phyloP scores from a whole-genome alignment of 2,797 vertebrate species.

The Pseudomugil gertrudae region DNA sequence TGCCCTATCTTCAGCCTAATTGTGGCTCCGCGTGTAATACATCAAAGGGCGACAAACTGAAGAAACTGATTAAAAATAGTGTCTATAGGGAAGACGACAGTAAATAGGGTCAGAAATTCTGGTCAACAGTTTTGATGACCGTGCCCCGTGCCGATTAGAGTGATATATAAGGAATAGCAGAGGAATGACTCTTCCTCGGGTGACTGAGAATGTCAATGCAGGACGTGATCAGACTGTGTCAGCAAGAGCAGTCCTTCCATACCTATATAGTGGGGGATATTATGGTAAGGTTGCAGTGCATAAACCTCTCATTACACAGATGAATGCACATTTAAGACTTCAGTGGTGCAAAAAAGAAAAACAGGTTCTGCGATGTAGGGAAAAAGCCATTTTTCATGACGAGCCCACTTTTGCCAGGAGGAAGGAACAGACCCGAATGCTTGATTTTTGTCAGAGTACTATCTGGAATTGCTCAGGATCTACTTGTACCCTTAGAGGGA shows the following conservation, averaged over 20 bases:
- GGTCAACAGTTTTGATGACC: not conserved
- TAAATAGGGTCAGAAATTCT: not conserved
- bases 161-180: conserved; percentile 18
- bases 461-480: conserved; percentile 11
- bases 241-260: conserved; percentile 26
- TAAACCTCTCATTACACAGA: conserved; percentile 43
- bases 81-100: not conserved
- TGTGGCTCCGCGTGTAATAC: not conserved
- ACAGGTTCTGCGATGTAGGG: conserved; percentile 13
- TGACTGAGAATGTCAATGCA: conserved; percentile 27
- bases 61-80: not conserved
- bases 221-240: conserved; percentile 33
- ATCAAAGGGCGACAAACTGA: not conserved
- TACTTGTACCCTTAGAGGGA: conserved; percentile 15
- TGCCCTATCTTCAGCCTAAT: not conserved
- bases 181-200: conserved; percentile 15
- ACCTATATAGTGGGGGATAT: conserved; percentile 19
- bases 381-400: conserved; percentile 11
- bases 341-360: conserved; percentile 18
- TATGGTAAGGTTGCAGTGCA: conserved; percentile 14
- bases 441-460: conserved; percentile 11
- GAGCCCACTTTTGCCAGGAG: conserved; percentile 25
- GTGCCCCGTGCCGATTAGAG: conserved; percentile 2
- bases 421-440: conserved; percentile 8
- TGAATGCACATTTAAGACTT: conserved; percentile 26